phyloP scores from a whole-genome alignment of 2,888 invertebrate genomes.

The Drosophila peninsularis region DNA sequence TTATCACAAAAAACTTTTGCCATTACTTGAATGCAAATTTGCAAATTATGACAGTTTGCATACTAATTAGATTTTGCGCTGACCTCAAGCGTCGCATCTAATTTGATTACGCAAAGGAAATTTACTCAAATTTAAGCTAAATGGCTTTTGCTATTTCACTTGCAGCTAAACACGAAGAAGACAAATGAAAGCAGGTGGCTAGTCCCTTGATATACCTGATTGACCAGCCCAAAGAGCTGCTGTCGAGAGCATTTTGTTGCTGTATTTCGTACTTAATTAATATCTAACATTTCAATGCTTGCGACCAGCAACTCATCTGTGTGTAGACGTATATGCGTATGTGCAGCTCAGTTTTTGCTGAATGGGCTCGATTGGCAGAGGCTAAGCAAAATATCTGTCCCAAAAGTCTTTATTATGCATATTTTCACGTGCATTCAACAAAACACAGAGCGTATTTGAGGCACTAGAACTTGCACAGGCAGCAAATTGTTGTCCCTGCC shows the following conservation, averaged over 20 bases:
- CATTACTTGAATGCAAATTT: constrained; percentile 74
- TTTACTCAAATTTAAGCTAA: constrained; percentile 13
- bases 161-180: not conserved
- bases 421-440: constrained; percentile 17
- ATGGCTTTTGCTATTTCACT: not conserved
- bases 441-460: not conserved
- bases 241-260: constrained; percentile 1
- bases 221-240: not conserved
- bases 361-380: constrained; percentile 6
- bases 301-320: constrained; percentile 18
- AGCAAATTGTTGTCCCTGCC: constrained; percentile 27
- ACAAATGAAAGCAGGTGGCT: not conserved
- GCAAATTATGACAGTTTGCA: constrained; percentile 69
- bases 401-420: constrained; percentile 22
- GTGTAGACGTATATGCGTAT: not conserved
- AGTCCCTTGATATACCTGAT: not conserved
- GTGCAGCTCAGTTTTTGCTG: constrained; percentile 33
- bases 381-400: constrained; percentile 3
- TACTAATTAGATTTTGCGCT: constrained; percentile 57
- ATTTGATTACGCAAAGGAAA: constrained; percentile 47
- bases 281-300: constrained; percentile 27
- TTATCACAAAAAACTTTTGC: constrained; percentile 66
- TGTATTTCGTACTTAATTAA: constrained; percentile 27
- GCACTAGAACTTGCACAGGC: constrained; percentile 20
- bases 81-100: constrained; percentile 47